Base-by-base conservation (phyloP, 1,140 invertebrate species). In the Melipona quadrifasciata region DNA sequence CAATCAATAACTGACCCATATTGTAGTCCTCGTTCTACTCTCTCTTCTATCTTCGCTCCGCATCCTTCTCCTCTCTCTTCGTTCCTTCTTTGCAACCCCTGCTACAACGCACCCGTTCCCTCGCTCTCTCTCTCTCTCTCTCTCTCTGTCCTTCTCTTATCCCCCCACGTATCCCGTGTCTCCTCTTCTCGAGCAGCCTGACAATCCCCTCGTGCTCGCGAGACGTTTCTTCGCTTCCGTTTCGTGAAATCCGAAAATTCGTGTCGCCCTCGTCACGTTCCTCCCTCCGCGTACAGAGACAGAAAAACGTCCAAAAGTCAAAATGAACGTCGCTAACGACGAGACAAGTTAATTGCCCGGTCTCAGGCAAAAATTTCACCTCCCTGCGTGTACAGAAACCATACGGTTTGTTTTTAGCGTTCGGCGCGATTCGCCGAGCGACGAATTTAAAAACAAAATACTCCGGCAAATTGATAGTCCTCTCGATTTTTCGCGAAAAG, bases 1-100 rank as follows among this genome's bases (percentile, higher is more conserved):
- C 92, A 94, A 95, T 94, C 94, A 93, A 95, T 94, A 95, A 93
- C 92, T 94, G 94, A 94, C 94, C 94, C 93, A 95, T 95, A 95
- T 95, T 94, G 93, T 92, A 93, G 89, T 88, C 90, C 90, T 90
- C 91, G 89, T 87, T 90, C 83, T 89, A 87, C 87, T 87, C 87
- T 86, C 91, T 89, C 84, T 81, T 84, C 82, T 73, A 84, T 84
- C 83, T 68, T 51, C 53, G 34, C 39, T 53, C 70, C 31, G 76
- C 58, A 51, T 84, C 72, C 72, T 73, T 55, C 77, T 80, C 58
- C 53, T 68, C 71, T 85, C 79, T 84, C 81, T 86, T 79, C 81
- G 79, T 74, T 86, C 84, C 81, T 80, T 86, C 76, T 86, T 89
- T 83, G 68, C 83, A 71, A 64, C 73, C 61, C 71, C 86, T 71